A percentile compares a stretch with the other conserved stretches of the same genome.
Evolutionary conservation across 1,140 invertebrate genomes (phyloP).

Genomic region (Galleria mellonella): DNA sequence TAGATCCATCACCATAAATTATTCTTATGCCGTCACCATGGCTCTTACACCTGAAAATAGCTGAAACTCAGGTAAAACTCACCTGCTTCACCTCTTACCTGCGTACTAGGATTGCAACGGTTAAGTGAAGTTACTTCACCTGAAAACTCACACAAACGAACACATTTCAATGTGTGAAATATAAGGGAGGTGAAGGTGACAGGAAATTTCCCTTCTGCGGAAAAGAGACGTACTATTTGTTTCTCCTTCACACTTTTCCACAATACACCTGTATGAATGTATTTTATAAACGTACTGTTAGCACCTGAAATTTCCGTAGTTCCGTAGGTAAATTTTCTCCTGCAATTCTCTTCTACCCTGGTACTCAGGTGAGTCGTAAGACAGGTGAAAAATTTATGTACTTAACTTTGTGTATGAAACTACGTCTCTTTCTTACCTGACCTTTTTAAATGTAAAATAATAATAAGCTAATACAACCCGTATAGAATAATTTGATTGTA

Average conservation of each 20-base stretch:
- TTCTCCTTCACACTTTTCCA: neutral
- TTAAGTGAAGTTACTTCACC: constrained; percentile 30
- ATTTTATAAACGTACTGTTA: neutral
- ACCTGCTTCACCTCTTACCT: constrained; percentile 48
- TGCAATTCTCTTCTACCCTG: constrained; percentile 36
- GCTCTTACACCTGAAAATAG: constrained; percentile 18
- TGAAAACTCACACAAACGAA: constrained; percentile 10
- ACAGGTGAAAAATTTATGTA: constrained; percentile 56
- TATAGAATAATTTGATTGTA: too few species aligned
- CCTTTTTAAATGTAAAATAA: neutral
- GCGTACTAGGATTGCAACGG: constrained; percentile 39
- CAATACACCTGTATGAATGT: too few species aligned
- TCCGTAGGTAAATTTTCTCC: constrained; percentile 29
- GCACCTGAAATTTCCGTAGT: constrained; percentile 21
- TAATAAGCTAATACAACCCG: too few species aligned
- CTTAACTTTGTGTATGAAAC: constrained; percentile 13
- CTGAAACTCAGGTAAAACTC: constrained; percentile 27
- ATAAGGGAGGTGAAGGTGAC: too few species aligned
- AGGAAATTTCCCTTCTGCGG: neutral
- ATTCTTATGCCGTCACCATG: too few species aligned
- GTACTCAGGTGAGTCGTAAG: constrained; percentile 54
- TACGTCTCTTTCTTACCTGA: neutral
- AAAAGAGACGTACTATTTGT: neutral
- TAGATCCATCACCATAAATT: too few species aligned
- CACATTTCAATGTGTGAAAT: neutral